Base-by-base conservation (phyloP, 2,797 vertebrate species). In the Spinus pinus region DNA sequence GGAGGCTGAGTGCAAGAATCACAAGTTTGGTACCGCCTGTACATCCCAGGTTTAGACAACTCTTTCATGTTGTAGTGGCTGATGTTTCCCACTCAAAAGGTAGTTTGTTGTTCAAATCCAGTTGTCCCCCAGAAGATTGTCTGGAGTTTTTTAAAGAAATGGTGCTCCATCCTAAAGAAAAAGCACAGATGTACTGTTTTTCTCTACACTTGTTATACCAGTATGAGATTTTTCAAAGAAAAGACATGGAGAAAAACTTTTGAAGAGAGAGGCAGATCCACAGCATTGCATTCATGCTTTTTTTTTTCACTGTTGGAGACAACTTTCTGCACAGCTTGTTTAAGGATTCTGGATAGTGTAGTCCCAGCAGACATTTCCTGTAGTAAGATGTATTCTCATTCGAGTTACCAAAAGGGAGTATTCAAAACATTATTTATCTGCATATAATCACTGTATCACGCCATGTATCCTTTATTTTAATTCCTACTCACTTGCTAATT, bases 401-500 rank as follows among this genome's bases (percentile, higher is more conserved):
- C 91, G 72, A 91, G 69, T 69, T 92, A 96, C 94, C 85, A 96
- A 96, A 95, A 93, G 86, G 54, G 65, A 92, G 75, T 72, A 88
- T 80, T 92, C 96, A 88, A 90, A 94, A 94, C 87, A 95, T 88
- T 86, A 86, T 49, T 97, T 95, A 96, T 95, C 94, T 95, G 92
- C 89, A 94, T 91, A 73, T 92, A 95, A 96, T 96, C 94, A 93
- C 94, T 86, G 33, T 81, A 95, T 97, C 95, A 95, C 3, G 0
- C 92, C 93, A 93, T 85, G 90, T 94, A 96, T 44, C 70, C 92
- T 93, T 90, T 91, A 89, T 94, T 97, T 96, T 49, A 27, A 86
- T 97, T 97, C 94, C 90, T 84, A 58, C 88, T 96, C 39, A 7
- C 93, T 90, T 96, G 92, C 94, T 97, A 97, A 97, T 97, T 97